Percentiles rank a stretch among this genome's conserved stretches.
Conservation (phyloP, 2,797 vertebrate species). For the Notamacropus eugenii region DNA sequence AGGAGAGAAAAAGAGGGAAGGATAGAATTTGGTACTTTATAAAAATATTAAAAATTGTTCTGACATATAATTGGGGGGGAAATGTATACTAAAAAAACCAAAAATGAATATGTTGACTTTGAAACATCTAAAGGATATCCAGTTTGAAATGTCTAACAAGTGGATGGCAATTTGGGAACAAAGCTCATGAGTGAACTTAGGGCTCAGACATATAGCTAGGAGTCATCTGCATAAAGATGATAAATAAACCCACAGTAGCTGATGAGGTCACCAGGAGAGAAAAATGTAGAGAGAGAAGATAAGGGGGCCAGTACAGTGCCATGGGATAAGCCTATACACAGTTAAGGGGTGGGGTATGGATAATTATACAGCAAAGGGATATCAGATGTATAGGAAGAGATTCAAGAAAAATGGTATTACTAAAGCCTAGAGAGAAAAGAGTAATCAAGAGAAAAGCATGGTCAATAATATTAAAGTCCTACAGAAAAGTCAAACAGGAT, state of each 20-base stretch:
- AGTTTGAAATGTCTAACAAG: background rate
- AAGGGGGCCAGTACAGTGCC: background rate
- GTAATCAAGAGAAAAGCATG: background rate
- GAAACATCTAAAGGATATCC: background rate
- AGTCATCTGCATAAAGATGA: background rate
- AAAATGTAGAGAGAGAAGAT: background rate
- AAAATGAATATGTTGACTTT: background rate
- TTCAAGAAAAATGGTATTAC: background rate
- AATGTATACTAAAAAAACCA: too few species aligned
- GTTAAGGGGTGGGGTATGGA: background rate
- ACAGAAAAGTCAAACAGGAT: background rate
- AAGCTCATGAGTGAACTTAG: background rate
- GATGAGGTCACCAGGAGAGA: background rate
- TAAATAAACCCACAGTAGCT: background rate
- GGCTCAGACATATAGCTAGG: background rate
- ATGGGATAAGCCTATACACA: background rate
- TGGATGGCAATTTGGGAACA: background rate
- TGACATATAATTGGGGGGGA: too few species aligned
- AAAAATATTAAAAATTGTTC: too few species aligned
- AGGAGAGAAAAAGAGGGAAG: too few species aligned
- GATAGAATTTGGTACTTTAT: too few species aligned
- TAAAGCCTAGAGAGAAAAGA: background rate
- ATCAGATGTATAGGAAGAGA: background rate
- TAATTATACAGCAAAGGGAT: background rate
- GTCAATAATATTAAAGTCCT: background rate